These are phyloP conservation scores for Acanthacorydalis orientalis DNA, from an alignment of 2,888 invertebrate genomes.

Conservation along the genomic window DNA sequence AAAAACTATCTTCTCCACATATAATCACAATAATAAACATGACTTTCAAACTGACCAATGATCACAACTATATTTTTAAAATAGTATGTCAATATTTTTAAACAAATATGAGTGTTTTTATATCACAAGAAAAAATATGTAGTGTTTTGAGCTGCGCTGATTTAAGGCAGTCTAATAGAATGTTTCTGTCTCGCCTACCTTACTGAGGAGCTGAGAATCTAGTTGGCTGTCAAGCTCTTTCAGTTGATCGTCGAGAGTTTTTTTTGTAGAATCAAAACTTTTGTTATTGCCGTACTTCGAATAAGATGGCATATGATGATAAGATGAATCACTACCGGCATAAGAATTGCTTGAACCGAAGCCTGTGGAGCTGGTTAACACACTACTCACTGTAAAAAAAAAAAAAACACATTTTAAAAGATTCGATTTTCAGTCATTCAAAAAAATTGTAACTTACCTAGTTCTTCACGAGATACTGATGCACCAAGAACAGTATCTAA, in stretches of 20 bases:
- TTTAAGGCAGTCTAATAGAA: constrained; percentile 23
- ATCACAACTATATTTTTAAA: too few relatives aligned
- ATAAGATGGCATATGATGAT: constrained; percentile 25
- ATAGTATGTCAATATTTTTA: too few relatives aligned
- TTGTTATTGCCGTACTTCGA: constrained; percentile 29
- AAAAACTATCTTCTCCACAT: too few relatives aligned
- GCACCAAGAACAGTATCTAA: constrained; percentile 27
- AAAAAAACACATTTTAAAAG: neutral
- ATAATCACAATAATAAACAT: too few relatives aligned
- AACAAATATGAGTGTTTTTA: too few relatives aligned
- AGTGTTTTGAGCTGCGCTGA: too few relatives aligned
- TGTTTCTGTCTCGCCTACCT: constrained; percentile 30
- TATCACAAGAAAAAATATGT: too few relatives aligned
- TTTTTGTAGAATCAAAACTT: constrained; percentile 55
- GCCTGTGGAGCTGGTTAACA: constrained; percentile 36
- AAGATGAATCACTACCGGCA: constrained; percentile 35
- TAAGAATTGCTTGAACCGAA: constrained; percentile 39
- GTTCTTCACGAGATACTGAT: constrained; percentile 28
- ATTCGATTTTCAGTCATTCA: neutral
- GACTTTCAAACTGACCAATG: too few relatives aligned
- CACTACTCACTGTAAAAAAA: constrained; percentile 33
- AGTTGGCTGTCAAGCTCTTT: constrained; percentile 68
- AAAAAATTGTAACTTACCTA: constrained; percentile 19
- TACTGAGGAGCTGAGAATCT: constrained; percentile 49
- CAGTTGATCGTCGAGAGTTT: constrained; percentile 61